Conservation (phyloP, 2,888 invertebrate genomes). For the Drosophila villosipedis region DNA sequence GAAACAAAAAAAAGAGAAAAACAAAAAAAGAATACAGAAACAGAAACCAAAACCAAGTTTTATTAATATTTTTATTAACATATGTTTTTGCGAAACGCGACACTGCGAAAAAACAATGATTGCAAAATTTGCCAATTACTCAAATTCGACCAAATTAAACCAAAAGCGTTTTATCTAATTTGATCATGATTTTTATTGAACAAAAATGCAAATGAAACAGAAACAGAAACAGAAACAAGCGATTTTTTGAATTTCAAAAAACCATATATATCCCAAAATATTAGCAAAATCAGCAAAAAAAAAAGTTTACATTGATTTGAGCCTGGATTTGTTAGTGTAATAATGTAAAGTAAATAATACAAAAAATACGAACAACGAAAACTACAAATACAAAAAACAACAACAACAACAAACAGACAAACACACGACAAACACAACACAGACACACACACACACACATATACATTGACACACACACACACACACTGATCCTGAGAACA, state of each 20-base stretch:
- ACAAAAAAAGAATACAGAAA: conserved; percentile 5
- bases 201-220: conserved; percentile 57
- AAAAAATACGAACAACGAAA: conserved; percentile 46
- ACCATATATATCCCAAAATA: conserved; percentile 25
- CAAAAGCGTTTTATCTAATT: conserved; percentile 39
- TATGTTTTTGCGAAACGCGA: conserved; percentile 48
- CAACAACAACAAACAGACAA: neutral
- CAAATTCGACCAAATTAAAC: conserved; percentile 32
- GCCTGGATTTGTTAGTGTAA: conserved; percentile 85
- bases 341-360: conserved; percentile 68
- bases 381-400: conserved; percentile 17
- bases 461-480: conserved; percentile 2
- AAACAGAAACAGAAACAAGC: conserved; percentile 30
- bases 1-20: conserved; percentile 25
- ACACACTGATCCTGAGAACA: conserved; percentile 32
- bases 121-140: conserved; percentile 42
- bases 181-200: conserved; percentile 52
- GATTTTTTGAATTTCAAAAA: conserved; percentile 23
- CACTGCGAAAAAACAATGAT: conserved; percentile 30
- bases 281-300: conserved; percentile 61
- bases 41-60: conserved; percentile 40
- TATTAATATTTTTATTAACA: conserved; percentile 73
- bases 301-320: conserved; percentile 79
- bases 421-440: conserved; percentile 31
- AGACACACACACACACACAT: conserved; percentile 10